Percentiles rank a stretch among this genome's conserved stretches.
These are phyloP conservation scores for Adelphocoris suturalis DNA, from an alignment of 2,888 invertebrate species.

Conservation along the genomic window DNA sequence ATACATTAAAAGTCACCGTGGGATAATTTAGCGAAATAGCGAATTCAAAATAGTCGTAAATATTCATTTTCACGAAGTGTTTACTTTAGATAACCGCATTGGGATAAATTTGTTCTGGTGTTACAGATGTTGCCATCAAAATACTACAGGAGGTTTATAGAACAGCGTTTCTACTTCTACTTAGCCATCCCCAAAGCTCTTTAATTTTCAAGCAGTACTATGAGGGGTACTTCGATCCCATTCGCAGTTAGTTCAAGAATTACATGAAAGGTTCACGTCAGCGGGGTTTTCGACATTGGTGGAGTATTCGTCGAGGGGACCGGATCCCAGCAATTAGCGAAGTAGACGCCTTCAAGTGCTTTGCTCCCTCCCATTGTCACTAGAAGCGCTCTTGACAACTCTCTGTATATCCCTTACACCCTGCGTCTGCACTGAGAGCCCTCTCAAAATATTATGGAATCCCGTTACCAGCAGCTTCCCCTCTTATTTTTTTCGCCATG, in stretches of 20 bases:
- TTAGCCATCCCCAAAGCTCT: too few relatives aligned
- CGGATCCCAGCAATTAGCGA: constrained; percentile 63
- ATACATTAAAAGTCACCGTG: too few relatives aligned
- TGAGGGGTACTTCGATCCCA: too few relatives aligned
- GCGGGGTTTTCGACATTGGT: constrained; percentile 1
- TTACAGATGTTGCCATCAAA: too few relatives aligned
- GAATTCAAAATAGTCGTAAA: too few relatives aligned
- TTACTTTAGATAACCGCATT: too few relatives aligned
- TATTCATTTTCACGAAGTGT: too few relatives aligned
- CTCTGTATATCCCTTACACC: constrained; percentile 43
- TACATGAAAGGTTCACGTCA: background rate
- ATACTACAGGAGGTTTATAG: too few relatives aligned
- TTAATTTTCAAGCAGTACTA: too few relatives aligned
- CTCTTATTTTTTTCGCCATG: background rate
- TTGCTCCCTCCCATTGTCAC: constrained; percentile 63
- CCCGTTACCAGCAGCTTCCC: constrained; percentile 54
- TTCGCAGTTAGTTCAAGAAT: background rate
- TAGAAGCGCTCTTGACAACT: constrained; percentile 57
- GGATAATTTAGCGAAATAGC: too few relatives aligned
- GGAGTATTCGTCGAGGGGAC: background rate
- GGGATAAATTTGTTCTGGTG: too few relatives aligned
- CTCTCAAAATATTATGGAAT: constrained; percentile 67
- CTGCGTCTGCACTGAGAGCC: background rate
- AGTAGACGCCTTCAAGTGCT: constrained; percentile 69
- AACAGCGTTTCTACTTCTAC: too few relatives aligned